Conservation (phyloP, 1,140 invertebrate genomes). For the Camponotus vicinus region DNA sequence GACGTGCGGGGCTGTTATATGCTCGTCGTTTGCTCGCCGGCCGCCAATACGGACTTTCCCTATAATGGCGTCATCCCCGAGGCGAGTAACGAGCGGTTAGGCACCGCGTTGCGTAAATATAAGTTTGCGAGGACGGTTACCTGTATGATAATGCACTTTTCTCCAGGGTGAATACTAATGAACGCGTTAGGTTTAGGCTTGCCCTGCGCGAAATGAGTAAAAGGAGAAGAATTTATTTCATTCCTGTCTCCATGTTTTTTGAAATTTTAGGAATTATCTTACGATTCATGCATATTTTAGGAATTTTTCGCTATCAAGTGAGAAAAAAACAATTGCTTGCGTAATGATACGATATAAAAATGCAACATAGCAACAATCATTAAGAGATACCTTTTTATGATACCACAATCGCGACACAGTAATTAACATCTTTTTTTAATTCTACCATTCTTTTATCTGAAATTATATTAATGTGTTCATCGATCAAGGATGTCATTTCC, state of each 20-base stretch:
- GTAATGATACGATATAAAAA: background rate
- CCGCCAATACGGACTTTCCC: conserved; percentile 44
- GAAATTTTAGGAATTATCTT: background rate
- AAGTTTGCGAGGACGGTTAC: background rate
- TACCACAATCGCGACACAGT: conserved; percentile 2
- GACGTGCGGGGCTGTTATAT: conserved; percentile 24
- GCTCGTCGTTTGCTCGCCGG: conserved; percentile 45
- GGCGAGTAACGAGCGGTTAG: conserved; percentile 6
- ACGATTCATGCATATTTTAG: background rate
- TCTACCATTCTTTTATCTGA: background rate
- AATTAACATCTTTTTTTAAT: conserved; percentile 43
- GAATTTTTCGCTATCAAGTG: background rate
- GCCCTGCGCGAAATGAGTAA: background rate
- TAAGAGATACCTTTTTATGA: background rate
- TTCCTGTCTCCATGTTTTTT: background rate
- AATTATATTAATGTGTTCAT: background rate
- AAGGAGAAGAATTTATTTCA: background rate
- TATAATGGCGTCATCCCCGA: conserved; percentile 46
- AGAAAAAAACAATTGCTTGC: background rate
- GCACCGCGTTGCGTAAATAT: conserved; percentile 8
- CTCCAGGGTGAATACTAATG: background rate
- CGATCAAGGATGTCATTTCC: background rate
- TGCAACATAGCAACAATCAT: background rate
- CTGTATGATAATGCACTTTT: conserved; percentile 17
- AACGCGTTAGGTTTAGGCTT: background rate